A percentile compares a stretch with the other conserved stretches of the same genome.
These are phyloP conservation scores for Limnothrissa miodon DNA, from an alignment of 2,113 vertebrate genomes.

Conservation along the genomic window DNA sequence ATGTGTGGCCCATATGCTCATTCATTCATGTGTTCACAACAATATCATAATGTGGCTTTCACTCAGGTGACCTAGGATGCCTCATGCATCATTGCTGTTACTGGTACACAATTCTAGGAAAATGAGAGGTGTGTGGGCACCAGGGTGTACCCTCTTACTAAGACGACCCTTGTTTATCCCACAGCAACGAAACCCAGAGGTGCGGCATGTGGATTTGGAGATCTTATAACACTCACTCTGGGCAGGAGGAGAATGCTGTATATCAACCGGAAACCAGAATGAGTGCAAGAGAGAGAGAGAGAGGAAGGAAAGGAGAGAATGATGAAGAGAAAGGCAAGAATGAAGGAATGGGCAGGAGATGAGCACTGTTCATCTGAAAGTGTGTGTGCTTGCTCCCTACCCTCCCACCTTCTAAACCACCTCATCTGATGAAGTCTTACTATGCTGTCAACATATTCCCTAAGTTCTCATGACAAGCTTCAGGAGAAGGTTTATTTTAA, in stretches of 20 bases:
- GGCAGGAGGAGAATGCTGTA: not conserved
- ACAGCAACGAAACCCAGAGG: conserved; percentile 94
- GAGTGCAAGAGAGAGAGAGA: not conserved
- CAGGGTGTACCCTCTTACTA: not conserved
- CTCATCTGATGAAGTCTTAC: conserved; percentile 56
- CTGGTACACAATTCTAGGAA: not conserved
- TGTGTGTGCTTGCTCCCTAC: conserved; percentile 6
- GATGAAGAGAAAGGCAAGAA: conserved; percentile 17
- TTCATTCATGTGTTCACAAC: not conserved
- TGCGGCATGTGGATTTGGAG: conserved; percentile 97
- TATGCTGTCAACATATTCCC: conserved; percentile 15
- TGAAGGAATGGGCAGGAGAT: not conserved
- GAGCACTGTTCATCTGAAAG: not conserved
- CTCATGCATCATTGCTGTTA: not conserved
- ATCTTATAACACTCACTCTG: conserved; percentile 76
- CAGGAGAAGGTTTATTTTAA: not conserved
- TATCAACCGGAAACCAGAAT: not conserved
- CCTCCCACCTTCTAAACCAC: conserved; percentile 38
- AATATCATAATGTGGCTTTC: not conserved
- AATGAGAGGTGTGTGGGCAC: not conserved
- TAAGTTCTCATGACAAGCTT: not conserved
- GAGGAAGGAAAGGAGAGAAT: conserved; percentile 21
- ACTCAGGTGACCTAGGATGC: not conserved
- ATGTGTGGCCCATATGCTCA: too few relatives aligned
- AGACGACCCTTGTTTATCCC: conserved; percentile 48